phyloP scores from a whole-genome alignment of 2,797 vertebrate species.

The Simalia tracyae region DNA sequence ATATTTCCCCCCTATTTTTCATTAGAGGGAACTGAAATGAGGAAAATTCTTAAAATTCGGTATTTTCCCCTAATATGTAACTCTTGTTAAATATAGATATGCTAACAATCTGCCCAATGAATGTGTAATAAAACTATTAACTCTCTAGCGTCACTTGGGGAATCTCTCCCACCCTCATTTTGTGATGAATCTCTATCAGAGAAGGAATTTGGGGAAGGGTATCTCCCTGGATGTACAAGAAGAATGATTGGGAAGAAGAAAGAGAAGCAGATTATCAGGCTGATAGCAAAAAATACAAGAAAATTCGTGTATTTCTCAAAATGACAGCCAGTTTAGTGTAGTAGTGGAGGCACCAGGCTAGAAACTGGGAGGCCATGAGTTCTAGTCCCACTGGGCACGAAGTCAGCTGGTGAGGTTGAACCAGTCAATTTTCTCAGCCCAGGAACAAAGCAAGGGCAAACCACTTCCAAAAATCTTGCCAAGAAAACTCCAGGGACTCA shows the following conservation, averaged over 20 bases:
- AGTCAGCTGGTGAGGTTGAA: background rate
- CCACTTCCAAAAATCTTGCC: background rate
- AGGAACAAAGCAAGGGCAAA: background rate
- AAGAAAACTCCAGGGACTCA: background rate
- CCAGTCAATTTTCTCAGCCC: background rate
- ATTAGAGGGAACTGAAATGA: background rate
- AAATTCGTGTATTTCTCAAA: background rate
- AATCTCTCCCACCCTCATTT: slow-evolving; percentile 44
- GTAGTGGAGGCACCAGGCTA: background rate
- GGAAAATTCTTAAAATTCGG: slow-evolving; percentile 18
- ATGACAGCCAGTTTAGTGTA: background rate
- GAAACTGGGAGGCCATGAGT: background rate
- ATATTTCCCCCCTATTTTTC: slow-evolving; percentile 17
- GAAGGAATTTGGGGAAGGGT: background rate
- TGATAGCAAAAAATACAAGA: background rate
- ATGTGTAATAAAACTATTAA: background rate
- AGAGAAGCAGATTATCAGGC: background rate
- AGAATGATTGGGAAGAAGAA: background rate
- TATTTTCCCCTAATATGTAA: slow-evolving; percentile 18
- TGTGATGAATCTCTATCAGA: background rate
- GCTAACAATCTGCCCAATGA: background rate
- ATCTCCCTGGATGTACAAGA: background rate
- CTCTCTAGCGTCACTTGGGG: background rate
- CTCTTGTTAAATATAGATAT: slow-evolving; percentile 38
- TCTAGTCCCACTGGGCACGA: background rate